phyloP scores from a whole-genome alignment of 2,113 vertebrate species.

The Todiramphus saurophagus region DNA sequence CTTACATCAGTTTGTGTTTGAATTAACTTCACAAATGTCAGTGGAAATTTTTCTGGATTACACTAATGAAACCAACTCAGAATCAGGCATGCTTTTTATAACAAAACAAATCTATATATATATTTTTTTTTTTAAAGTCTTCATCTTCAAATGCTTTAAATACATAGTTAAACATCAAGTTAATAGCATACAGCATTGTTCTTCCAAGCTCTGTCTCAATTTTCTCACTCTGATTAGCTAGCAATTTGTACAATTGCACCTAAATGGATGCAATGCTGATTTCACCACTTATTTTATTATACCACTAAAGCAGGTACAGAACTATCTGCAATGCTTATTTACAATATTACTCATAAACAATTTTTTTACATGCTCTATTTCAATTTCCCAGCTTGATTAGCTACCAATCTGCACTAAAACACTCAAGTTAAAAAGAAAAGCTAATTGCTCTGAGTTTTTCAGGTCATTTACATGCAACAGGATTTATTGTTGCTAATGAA shows the following conservation, averaged over 20 bases:
- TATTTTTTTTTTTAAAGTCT: not conserved
- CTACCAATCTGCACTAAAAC: slow-evolving; percentile 62
- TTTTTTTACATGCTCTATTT: slow-evolving; percentile 60
- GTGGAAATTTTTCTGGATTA: slow-evolving; percentile 2
- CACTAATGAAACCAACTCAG: not conserved
- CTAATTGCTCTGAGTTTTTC: slow-evolving; percentile 65
- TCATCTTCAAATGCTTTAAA: slow-evolving; percentile 26
- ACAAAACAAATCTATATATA: not conserved
- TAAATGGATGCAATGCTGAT: slow-evolving; percentile 65
- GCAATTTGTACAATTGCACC: slow-evolving; percentile 71
- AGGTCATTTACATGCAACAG: slow-evolving; percentile 57
- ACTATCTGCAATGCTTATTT: slow-evolving; percentile 44
- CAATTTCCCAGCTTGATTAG: slow-evolving; percentile 71
- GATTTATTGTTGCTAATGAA: slow-evolving; percentile 65
- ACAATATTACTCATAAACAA: slow-evolving; percentile 70
- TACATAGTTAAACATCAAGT: slow-evolving; percentile 23
- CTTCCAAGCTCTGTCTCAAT: slow-evolving; percentile 34
- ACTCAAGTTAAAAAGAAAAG: slow-evolving; percentile 67
- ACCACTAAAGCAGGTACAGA: slow-evolving; percentile 59
- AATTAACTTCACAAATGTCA: not conserved
- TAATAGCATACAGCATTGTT: slow-evolving; percentile 58
- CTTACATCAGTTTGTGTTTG: not conserved
- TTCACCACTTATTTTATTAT: slow-evolving; percentile 68
- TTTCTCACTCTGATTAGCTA: slow-evolving; percentile 67
- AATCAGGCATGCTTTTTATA: not conserved